Conservation (phyloP, 2,113 vertebrate species). For the Peromyscus californicus region DNA sequence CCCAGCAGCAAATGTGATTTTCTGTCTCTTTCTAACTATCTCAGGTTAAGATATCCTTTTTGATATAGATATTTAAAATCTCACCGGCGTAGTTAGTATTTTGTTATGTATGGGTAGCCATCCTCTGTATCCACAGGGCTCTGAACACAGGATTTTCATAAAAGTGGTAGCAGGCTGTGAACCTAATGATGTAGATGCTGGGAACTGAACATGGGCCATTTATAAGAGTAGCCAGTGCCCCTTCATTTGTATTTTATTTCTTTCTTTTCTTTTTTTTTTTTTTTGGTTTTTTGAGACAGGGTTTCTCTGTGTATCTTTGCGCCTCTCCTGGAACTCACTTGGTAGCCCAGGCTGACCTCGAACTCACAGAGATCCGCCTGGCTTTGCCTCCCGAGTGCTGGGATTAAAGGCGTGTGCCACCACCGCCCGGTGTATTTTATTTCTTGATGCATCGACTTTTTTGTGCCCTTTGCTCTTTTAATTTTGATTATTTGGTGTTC, state of each 20-base stretch:
- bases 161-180: too few relatives aligned
- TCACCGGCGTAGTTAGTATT: fast-evolving
- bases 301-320: too few relatives aligned
- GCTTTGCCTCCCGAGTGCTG: too few relatives aligned
- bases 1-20: not conserved
- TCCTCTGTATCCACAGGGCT: not conserved
- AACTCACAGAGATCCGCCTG: too few relatives aligned
- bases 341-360: too few relatives aligned
- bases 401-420: too few relatives aligned
- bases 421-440: too few relatives aligned
- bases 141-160: not conserved
- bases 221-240: not conserved
- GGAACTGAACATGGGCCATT: not conserved
- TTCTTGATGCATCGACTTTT: not conserved
- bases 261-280: too few relatives aligned
- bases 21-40: not conserved
- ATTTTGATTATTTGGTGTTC: not conserved
- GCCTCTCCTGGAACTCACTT: too few relatives aligned
- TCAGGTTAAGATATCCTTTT: not conserved
- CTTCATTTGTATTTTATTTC: not conserved
- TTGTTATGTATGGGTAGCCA: not conserved
- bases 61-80: not conserved
- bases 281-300: too few relatives aligned
- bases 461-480: not conserved
- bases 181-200: not conserved